Conservation (phyloP, 2,797 vertebrate genomes). For the Numenius phaeopus region DNA sequence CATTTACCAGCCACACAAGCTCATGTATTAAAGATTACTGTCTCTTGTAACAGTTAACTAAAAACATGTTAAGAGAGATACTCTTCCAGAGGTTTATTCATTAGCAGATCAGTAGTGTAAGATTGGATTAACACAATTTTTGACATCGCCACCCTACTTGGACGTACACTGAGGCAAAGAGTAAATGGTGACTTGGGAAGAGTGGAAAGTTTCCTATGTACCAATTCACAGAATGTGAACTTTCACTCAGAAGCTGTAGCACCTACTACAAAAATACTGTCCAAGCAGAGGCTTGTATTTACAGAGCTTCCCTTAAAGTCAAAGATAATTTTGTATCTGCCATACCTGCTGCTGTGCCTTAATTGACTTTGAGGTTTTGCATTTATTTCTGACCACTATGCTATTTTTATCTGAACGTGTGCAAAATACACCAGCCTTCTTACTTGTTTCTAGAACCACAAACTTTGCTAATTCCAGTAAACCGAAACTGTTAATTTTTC, state of each 20-base stretch:
- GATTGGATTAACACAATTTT: background rate
- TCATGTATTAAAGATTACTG: background rate
- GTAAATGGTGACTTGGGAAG: background rate
- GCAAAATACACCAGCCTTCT: background rate
- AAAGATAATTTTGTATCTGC: background rate
- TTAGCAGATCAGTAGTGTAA: background rate
- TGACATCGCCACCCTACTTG: background rate
- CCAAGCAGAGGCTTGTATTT: background rate
- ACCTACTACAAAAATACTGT: background rate
- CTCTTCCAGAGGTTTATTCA: background rate
- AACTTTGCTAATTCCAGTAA: background rate
- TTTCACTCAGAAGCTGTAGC: background rate
- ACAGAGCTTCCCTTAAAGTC: background rate
- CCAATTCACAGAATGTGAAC: background rate
- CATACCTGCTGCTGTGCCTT: background rate
- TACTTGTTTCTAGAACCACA: background rate
- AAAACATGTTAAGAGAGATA: background rate
- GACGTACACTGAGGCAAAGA: background rate
- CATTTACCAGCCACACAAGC: background rate
- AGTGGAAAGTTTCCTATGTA: background rate
- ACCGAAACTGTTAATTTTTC: background rate
- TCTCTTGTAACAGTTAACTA: background rate
- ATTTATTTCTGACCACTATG: background rate
- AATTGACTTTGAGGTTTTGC: background rate
- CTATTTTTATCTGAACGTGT: background rate